Evolutionary conservation across 2,888 invertebrate species (phyloP), one percentile per base, ranked within the genome.

Genomic region (Andrena camellia): DNA sequence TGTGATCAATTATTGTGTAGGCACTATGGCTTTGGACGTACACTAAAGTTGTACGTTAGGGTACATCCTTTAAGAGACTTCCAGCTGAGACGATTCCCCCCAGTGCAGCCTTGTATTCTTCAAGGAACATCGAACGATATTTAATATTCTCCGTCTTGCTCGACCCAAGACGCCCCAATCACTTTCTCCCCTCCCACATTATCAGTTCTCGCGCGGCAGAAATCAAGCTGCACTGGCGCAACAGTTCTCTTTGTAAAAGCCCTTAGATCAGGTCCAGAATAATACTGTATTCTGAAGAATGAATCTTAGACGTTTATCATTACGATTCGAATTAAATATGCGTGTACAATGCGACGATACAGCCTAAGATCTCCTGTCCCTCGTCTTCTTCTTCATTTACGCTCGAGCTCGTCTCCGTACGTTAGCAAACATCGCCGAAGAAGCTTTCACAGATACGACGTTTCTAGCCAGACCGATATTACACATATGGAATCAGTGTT

Each of bases 11-110:
- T 92, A 92, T 91, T 91, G 92, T 93, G 92, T 93, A 94, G 94
- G 94, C 94, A 94, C 94, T 94, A 94, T 94, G 94, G 94, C 94
- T 93, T 94, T 91, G 93, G 93, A 94, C 93, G 92, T 93, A 94
- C 93, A 91, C 93, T 93, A 94, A 57, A 93, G 90, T 92, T 93
- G 92, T 92, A 92, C 91, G 90, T 93, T 92, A 93, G 93, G 88
- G 93, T 93, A 93, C 93, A 94, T 93, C 92, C 93, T 92, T 85
- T 88, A 92, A 92, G 92, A 92, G 91, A 90, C 89, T 91, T 91
- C 86, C 86, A 86, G 77, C 87, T 86, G 85, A 91, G 90, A 92
- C 83, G 78, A 81, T 85, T 69, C 71, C 57, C 7, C 20, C 73
- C 86, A 75, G 78, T 86, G 77, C 73, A 77, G 31, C 31, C 88